A percentile compares a stretch with the other conserved stretches of the same genome.
Evolutionary conservation across 2,113 vertebrate genomes (phyloP).

Genomic region (Engystomops pustulosus): DNA sequence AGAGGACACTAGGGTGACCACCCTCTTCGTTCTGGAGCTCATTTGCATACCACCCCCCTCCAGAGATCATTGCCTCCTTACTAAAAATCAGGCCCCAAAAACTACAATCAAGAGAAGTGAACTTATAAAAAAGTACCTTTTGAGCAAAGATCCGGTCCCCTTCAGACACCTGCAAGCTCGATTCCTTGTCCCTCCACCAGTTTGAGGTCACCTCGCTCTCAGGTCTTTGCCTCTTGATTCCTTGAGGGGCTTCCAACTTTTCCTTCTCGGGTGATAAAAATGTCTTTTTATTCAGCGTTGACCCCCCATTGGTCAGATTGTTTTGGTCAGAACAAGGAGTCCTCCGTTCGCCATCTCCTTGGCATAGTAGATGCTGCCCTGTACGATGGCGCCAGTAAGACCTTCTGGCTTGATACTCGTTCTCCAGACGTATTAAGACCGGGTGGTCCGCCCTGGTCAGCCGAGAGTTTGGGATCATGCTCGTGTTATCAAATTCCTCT

Average conservation of each 20-base stretch:
- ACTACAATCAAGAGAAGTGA: too few species aligned
- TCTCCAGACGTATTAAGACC: conserved; percentile 58
- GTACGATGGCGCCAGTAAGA: conserved; percentile 28
- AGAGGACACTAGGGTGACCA: too few species aligned
- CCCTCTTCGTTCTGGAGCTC: too few species aligned
- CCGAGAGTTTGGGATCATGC: conserved; percentile 31
- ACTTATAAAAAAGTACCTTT: conserved; percentile 76
- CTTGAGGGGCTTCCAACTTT: neutral
- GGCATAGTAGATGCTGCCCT: neutral
- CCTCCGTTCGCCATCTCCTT: neutral
- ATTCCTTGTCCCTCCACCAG: conserved; percentile 16
- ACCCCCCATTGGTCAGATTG: neutral
- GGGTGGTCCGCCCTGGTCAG: conserved; percentile 29
- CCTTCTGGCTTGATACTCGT: conserved; percentile 28
- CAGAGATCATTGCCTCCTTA: too few species aligned
- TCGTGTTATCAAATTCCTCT: neutral
- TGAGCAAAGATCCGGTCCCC: conserved; percentile 86
- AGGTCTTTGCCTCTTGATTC: conserved; percentile 61
- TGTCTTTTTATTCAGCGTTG: conserved; percentile 14
- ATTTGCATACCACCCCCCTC: too few species aligned
- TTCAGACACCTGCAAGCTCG: conserved; percentile 64
- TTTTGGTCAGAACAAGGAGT: neutral
- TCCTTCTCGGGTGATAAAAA: neutral
- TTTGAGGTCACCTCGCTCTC: conserved; percentile 29
- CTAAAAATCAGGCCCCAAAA: too few species aligned